Percentiles rank a stretch among this genome's conserved stretches.
Conservation (phyloP, 2,888 invertebrate species). For the Uloborus plumipes region DNA sequence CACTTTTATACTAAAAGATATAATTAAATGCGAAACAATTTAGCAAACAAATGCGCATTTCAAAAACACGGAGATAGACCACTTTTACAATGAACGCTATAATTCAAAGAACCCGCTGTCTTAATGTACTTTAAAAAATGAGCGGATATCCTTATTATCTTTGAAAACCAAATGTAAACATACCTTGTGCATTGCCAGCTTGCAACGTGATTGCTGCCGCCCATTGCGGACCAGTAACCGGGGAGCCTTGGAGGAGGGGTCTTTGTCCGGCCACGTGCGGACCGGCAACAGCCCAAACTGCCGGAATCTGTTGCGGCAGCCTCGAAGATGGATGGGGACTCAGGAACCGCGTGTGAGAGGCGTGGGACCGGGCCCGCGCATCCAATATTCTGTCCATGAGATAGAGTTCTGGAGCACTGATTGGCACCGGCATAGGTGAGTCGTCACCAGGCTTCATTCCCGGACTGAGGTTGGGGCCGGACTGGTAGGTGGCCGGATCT, state of each 20-base stretch:
- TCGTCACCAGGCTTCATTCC: constrained; percentile 25
- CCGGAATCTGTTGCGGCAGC: constrained; percentile 33
- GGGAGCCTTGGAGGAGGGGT: constrained; percentile 24
- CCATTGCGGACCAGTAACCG: constrained; percentile 26
- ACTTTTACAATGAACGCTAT: too few relatives aligned
- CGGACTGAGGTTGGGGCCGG: constrained; percentile 9
- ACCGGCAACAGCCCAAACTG: constrained; percentile 34
- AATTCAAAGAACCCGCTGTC: too few relatives aligned
- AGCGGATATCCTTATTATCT: too few relatives aligned
- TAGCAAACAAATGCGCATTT: too few relatives aligned
- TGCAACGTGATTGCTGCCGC: constrained; percentile 42
- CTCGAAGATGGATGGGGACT: constrained; percentile 23
- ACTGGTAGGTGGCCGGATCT: constrained; percentile 8
- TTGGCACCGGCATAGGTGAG: constrained; percentile 5
- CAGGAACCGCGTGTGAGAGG: constrained; percentile 27
- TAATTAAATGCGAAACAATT: too few relatives aligned
- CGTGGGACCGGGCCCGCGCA: constrained; percentile 10
- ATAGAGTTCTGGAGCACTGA: constrained; percentile 35
- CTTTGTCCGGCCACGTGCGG: constrained; percentile 30
- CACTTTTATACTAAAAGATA: too few relatives aligned
- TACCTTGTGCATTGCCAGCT: constrained; percentile 41
- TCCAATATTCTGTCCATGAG: constrained; percentile 54
- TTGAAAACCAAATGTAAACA: not conserved
- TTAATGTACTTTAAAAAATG: too few relatives aligned
- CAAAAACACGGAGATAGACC: too few relatives aligned